These are phyloP conservation scores for Drosophila anomalata DNA, from an alignment of 2,888 invertebrate species.

Conservation along the genomic window DNA sequence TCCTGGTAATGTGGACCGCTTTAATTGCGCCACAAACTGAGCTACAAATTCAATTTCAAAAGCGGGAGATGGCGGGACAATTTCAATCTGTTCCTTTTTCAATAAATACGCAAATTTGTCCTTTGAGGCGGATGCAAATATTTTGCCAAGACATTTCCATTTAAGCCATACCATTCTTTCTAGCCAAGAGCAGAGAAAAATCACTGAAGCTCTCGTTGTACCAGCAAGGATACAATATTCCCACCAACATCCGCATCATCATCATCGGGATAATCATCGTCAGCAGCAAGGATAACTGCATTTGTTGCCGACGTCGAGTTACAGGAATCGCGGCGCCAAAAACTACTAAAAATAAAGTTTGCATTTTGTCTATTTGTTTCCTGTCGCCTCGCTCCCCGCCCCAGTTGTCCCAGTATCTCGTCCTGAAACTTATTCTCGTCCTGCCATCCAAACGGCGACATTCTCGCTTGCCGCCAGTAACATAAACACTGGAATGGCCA, in stretches of 20 bases:
- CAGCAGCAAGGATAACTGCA: constrained; percentile 24
- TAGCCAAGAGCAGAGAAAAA: constrained; percentile 28
- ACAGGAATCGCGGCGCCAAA: constrained; percentile 72
- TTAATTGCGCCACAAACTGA: constrained; percentile 69
- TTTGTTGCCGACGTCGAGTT: constrained; percentile 29
- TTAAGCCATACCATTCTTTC: constrained; percentile 33
- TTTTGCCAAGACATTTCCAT: constrained; percentile 66
- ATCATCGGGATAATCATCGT: not conserved
- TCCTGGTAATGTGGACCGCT: constrained; percentile 47
- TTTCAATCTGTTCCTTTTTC: constrained; percentile 49
- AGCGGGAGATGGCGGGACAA: constrained; percentile 14
- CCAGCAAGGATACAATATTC: constrained; percentile 28
- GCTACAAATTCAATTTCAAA: constrained; percentile 60
- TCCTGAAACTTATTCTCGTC: not conserved
- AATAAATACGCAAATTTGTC: constrained; percentile 68
- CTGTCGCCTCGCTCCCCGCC: constrained; percentile 61
- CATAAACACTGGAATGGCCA: constrained; percentile 31
- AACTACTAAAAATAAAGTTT: constrained; percentile 80
- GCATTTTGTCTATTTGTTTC: constrained; percentile 75
- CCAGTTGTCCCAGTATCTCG: constrained; percentile 15
- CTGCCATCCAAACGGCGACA: constrained; percentile 3
- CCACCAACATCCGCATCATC: not conserved
- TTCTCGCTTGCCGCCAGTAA: constrained; percentile 28
- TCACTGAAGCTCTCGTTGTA: constrained; percentile 19
- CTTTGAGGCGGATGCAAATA: constrained; percentile 56